These are phyloP conservation scores for Leptocoma aspasia DNA, from an alignment of 2,113 vertebrate species.

Conservation along the genomic window DNA sequence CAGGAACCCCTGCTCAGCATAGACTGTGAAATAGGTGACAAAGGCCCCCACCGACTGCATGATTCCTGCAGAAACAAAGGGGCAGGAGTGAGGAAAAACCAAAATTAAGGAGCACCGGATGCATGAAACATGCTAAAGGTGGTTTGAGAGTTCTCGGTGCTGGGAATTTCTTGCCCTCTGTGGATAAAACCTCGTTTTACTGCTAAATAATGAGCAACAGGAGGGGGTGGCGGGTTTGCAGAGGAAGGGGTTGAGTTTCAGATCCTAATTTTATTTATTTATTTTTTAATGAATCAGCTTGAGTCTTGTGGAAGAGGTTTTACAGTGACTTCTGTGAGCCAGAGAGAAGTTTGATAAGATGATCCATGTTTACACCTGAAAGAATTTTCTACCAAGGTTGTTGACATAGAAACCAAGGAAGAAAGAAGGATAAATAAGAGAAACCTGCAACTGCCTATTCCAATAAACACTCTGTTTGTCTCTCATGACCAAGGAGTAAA, in stretches of 20 bases:
- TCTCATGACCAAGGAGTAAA: too few relatives aligned
- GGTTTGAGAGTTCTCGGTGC: not conserved
- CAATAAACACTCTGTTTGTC: too few relatives aligned
- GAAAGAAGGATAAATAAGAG: too few relatives aligned
- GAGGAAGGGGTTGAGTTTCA: not conserved
- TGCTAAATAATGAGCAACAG: not conserved
- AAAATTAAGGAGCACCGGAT: not conserved
- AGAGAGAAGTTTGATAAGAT: too few relatives aligned
- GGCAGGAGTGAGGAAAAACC: not conserved
- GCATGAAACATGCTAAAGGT: not conserved
- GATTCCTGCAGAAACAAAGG: slow-evolving; percentile 63
- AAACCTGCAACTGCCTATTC: too few relatives aligned
- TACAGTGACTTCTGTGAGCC: too few relatives aligned
- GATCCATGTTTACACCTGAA: too few relatives aligned
- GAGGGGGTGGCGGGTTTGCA: not conserved
- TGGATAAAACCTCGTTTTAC: not conserved
- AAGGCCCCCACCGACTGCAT: slow-evolving; percentile 79
- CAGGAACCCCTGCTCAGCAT: slow-evolving; percentile 75
- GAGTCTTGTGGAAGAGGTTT: not conserved
- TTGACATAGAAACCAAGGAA: too few relatives aligned
- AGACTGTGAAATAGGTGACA: slow-evolving; percentile 74
- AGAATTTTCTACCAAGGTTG: too few relatives aligned
- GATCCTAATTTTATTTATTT: too few relatives aligned
- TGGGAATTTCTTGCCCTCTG: not conserved
- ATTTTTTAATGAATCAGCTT: rapidly evolving